Conservation (phyloP, 2,113 vertebrate genomes). For the Globicephala melas region DNA sequence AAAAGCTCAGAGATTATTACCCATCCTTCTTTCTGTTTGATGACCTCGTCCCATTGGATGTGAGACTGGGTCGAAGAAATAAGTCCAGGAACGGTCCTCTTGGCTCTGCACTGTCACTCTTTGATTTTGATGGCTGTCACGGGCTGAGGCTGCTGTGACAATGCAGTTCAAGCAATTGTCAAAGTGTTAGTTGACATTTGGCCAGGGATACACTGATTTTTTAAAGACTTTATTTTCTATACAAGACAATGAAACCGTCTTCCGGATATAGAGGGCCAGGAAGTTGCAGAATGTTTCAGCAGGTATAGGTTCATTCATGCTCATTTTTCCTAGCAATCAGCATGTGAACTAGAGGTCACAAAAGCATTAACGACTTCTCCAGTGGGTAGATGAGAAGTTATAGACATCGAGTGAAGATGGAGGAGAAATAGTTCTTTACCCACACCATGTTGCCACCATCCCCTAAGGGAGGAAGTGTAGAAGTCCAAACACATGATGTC, state of each 20-base stretch:
- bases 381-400: not conserved
- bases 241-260: not conserved
- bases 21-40: constrained; percentile 53
- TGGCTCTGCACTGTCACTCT: constrained; percentile 41
- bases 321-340: constrained; percentile 10
- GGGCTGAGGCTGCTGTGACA: constrained; percentile 26
- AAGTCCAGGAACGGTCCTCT: constrained; percentile 55
- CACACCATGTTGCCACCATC: not conserved
- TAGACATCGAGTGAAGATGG: not conserved
- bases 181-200: constrained; percentile 47
- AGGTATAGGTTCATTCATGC: not conserved
- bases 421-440: not conserved
- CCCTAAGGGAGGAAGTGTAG: not conserved
- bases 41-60: constrained; percentile 57
- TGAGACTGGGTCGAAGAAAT: constrained; percentile 55
- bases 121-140: constrained; percentile 18
- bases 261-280: not conserved
- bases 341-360: not conserved
- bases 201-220: not conserved
- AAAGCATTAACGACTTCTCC: not conserved
- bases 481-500: not conserved
- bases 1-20: constrained; percentile 54
- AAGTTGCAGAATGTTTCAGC: not conserved
- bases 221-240: not conserved
- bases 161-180: constrained; percentile 57